Conservation (phyloP, 1,140 invertebrate species). For the Callitettix versicolor region DNA sequence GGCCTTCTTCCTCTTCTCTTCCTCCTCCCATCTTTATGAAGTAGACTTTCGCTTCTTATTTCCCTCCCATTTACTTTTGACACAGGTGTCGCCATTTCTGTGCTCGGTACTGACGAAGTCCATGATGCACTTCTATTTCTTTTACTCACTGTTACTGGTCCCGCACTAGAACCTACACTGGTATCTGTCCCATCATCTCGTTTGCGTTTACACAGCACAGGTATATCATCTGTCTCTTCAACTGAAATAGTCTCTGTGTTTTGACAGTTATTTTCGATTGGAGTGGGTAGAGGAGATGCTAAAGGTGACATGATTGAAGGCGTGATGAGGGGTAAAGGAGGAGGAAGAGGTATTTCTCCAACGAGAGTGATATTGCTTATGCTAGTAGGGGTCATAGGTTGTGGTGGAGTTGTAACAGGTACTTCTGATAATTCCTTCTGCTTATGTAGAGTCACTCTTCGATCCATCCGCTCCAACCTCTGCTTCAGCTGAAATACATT, state of each 20-base stretch:
- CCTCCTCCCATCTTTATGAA: conserved; percentile 4
- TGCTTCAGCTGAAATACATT: conserved; percentile 29
- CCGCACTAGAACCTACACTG: too few species aligned
- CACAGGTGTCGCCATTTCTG: not conserved
- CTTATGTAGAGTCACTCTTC: conserved; percentile 30
- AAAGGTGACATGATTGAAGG: too few species aligned
- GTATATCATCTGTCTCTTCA: too few species aligned
- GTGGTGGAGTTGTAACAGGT: too few species aligned
- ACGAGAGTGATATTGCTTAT: not conserved
- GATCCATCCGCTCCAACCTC: conserved; percentile 34
- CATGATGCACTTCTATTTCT: conserved; percentile 15
- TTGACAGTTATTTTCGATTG: too few species aligned
- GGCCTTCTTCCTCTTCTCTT: conserved; percentile 3
- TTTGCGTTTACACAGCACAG: not conserved
- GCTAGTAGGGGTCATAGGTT: too few species aligned
- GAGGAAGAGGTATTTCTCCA: not conserved
- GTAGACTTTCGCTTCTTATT: conserved; percentile 1
- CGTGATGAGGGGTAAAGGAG: not conserved
- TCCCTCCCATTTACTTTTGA: conserved; percentile 10
- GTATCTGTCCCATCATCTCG: not conserved
- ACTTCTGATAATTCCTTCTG: conserved; percentile 16
- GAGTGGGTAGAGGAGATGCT: not conserved
- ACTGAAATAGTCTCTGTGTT: too few species aligned
- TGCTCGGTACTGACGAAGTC: conserved; percentile 6
- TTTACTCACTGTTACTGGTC: not conserved